Percentiles rank a stretch among this genome's conserved stretches.
These are phyloP conservation scores for Scaeva pyrastri DNA, from an alignment of 2,888 invertebrate species.

Conservation along the genomic window DNA sequence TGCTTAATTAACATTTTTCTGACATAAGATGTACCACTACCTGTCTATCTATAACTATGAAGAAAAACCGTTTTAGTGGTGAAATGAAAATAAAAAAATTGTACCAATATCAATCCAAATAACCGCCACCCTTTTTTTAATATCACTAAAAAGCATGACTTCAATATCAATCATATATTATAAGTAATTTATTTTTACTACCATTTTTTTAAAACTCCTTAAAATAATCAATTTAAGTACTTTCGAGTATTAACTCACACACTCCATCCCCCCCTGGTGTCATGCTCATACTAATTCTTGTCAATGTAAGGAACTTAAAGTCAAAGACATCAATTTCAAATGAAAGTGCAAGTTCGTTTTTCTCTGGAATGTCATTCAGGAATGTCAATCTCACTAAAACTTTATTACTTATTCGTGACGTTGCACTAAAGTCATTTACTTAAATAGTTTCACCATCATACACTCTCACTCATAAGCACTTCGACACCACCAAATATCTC, in stretches of 20 bases:
- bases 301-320: constrained; percentile 1
- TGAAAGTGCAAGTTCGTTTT: constrained; percentile 66
- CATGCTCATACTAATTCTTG: neutral
- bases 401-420: constrained; percentile 71
- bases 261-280: neutral
- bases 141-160: too few relatives aligned
- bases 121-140: too few relatives aligned
- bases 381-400: constrained; percentile 63
- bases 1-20: too few relatives aligned
- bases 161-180: too few relatives aligned
- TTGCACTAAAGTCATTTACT: constrained; percentile 65
- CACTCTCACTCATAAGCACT: neutral
- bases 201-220: neutral
- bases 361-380: constrained; percentile 41
- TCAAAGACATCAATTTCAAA: constrained; percentile 47
- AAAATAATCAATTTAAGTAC: constrained; percentile 16
- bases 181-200: neutral
- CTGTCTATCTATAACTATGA: too few relatives aligned
- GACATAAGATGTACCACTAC: too few relatives aligned
- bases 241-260: neutral
- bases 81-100: too few relatives aligned
- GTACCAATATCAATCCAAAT: too few relatives aligned
- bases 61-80: too few relatives aligned
- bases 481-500: constrained; percentile 25
- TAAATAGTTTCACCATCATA: constrained; percentile 49